Evolutionary conservation across 2,888 invertebrate species (phyloP).

Genomic region (Diploptera punctata): DNA sequence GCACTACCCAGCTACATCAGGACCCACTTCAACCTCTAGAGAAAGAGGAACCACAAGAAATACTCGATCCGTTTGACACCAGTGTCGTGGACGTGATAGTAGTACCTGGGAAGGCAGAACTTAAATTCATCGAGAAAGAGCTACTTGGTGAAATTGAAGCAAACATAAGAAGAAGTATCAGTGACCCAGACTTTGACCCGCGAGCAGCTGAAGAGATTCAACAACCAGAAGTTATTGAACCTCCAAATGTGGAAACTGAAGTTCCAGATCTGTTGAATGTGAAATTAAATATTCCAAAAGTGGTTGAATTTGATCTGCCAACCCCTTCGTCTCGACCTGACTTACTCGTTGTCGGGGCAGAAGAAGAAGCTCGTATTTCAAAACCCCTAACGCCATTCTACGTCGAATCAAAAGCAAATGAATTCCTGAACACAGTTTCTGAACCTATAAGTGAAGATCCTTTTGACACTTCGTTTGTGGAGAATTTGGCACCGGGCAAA

Average conservation of each 20-base stretch:
- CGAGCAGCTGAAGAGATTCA: slow-evolving; percentile 67
- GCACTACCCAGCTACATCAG: slow-evolving; percentile 75
- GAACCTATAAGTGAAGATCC: slow-evolving; percentile 59
- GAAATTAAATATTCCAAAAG: slow-evolving; percentile 50
- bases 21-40: slow-evolving; percentile 68
- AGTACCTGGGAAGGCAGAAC: slow-evolving; percentile 79
- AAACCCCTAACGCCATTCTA: slow-evolving; percentile 87
- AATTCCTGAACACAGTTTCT: neutral
- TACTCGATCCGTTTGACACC: slow-evolving; percentile 84
- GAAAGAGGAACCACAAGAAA: slow-evolving; percentile 56
- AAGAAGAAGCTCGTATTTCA: slow-evolving; percentile 46
- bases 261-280: slow-evolving; percentile 34
- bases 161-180: slow-evolving; percentile 51
- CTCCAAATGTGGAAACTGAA: slow-evolving; percentile 1
- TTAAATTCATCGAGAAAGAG: slow-evolving; percentile 80
- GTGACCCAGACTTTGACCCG: slow-evolving; percentile 85
- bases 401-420: slow-evolving; percentile 52
- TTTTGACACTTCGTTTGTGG: slow-evolving; percentile 70
- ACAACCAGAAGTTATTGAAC: slow-evolving; percentile 44
- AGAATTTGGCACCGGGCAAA: slow-evolving; percentile 60
- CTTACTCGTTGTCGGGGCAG: slow-evolving; percentile 36
- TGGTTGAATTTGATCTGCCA: slow-evolving; percentile 67
- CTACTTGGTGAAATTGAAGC: slow-evolving; percentile 63
- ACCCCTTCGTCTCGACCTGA: slow-evolving; percentile 51
- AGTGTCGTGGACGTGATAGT: slow-evolving; percentile 74